These are phyloP conservation scores for Ceratina australensis DNA, from an alignment of 1,140 invertebrate species.

Conservation along the genomic window DNA sequence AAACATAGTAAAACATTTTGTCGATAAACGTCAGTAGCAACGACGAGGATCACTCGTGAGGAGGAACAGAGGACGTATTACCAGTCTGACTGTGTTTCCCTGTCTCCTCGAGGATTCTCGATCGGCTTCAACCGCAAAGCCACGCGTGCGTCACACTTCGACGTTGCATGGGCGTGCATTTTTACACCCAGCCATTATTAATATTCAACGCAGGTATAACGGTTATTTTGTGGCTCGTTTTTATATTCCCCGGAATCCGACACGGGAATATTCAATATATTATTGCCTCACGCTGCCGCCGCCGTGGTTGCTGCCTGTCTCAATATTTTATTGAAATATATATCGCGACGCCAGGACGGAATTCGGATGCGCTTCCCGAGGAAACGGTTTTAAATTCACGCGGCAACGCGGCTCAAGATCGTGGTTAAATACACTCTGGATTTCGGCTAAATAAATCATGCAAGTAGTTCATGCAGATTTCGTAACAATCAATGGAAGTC, in stretches of 20 bases:
- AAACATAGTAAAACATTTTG: no score
- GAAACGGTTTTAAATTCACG: slow-evolving; percentile 42
- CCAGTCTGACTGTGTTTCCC: no score
- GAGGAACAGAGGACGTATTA: no score
- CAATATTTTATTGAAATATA: slow-evolving; percentile 74
- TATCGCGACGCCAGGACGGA: slow-evolving; percentile 63
- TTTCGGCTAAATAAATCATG: no score
- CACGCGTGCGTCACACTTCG: background rate
- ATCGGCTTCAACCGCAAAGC: no score
- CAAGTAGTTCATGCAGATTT: no score
- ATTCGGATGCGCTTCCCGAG: slow-evolving; percentile 45
- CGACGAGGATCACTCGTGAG: no score
- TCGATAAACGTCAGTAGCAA: no score
- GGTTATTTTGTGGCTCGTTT: slow-evolving; percentile 66
- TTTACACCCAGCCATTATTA: slow-evolving; percentile 52
- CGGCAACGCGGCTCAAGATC: background rate
- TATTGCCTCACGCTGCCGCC: slow-evolving; percentile 59
- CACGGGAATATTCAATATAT: slow-evolving; percentile 70
- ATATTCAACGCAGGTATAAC: slow-evolving; percentile 65
- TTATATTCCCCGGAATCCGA: slow-evolving; percentile 60
- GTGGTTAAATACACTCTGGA: no score
- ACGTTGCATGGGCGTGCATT: background rate
- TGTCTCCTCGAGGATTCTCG: no score
- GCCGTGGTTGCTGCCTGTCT: slow-evolving; percentile 60
- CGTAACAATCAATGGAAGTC: no score